A percentile compares a stretch with the other conserved stretches of the same genome.
Evolutionary conservation across 2,888 invertebrate species (phyloP).

Genomic region (Chironomus tentans): DNA sequence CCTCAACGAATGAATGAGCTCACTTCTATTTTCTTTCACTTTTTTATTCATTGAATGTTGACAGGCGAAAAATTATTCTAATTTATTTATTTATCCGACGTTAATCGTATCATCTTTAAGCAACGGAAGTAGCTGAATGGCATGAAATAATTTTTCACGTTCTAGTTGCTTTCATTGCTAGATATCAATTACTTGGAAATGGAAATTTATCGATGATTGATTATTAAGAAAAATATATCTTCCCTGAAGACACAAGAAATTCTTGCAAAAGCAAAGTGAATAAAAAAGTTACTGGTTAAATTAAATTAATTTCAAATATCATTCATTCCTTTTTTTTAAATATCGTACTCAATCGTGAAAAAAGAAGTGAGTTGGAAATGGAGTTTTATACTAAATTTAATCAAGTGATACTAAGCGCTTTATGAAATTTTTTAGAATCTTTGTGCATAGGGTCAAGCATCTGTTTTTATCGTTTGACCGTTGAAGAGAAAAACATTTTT

Average conservation of each 20-base stretch:
- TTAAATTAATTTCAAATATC: too few species aligned
- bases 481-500: not conserved
- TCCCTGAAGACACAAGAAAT: too few species aligned
- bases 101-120: not conserved
- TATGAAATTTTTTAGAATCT: not conserved
- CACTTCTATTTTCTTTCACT: not conserved
- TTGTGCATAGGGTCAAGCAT: not conserved
- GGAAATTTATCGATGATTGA: not conserved
- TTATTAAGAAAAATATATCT: too few species aligned
- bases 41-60: not conserved
- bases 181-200: not conserved
- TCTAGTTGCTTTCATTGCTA: not conserved
- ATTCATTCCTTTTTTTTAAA: too few species aligned
- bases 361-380: slow-evolving; percentile 4
- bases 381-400: not conserved
- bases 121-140: not conserved
- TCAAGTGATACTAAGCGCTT: not conserved
- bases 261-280: too few species aligned
- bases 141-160: not conserved
- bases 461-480: not conserved
- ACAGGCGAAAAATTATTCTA: slow-evolving; percentile 3
- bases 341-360: not conserved
- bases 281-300: too few species aligned
- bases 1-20: not conserved
- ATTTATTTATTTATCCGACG: slow-evolving; percentile 5